These are phyloP conservation scores for Ecdyonurus torrentis DNA, from an alignment of 2,888 invertebrate species.

Conservation along the genomic window DNA sequence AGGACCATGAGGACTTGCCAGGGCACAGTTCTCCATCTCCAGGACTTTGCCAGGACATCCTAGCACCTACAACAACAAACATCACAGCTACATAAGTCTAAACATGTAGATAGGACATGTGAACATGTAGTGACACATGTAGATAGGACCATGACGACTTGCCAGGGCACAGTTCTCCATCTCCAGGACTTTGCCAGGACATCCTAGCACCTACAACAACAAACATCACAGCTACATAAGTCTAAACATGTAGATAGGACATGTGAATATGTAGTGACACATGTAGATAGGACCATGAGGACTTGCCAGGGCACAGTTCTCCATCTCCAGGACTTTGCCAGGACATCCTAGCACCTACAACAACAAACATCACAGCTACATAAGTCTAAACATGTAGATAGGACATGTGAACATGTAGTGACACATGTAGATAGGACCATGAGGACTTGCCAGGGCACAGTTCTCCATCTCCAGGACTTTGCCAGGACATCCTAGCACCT, in stretches of 20 bases:
- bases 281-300: slow-evolving; percentile 6
- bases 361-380: no score
- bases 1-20: slow-evolving; percentile 8
- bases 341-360: not conserved
- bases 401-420: not conserved
- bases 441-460: slow-evolving; percentile 5
- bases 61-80: not conserved
- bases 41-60: not conserved
- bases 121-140: not conserved
- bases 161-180: slow-evolving; percentile 6
- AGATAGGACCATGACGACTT: slow-evolving; percentile 8
- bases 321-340: slow-evolving; percentile 5
- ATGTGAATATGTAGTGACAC: no score
- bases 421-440: slow-evolving; percentile 5
- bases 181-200: slow-evolving; percentile 4
- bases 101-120: not conserved
- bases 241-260: no score
- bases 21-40: slow-evolving; percentile 7
- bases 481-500: not conserved
- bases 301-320: slow-evolving; percentile 6
- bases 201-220: not conserved
- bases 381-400: no score
- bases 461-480: slow-evolving; percentile 8
- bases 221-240: not conserved
- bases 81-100: no score